These are phyloP conservation scores for Diacarnus erythraeanus DNA, from an alignment of 37 sponge, comb jelly and placozoan genomes.

Conservation along the genomic window DNA sequence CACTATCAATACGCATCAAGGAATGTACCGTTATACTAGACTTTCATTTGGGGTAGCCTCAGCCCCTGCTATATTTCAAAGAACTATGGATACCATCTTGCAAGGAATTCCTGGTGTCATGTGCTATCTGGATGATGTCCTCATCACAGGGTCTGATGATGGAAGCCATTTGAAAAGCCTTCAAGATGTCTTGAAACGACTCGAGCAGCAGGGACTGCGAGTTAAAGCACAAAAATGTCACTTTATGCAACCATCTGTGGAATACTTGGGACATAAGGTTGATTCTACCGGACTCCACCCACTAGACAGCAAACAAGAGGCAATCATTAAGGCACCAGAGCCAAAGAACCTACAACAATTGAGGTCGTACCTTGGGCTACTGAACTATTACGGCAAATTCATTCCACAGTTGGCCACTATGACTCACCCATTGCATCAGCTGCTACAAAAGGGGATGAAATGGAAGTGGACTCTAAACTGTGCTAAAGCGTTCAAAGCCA, in stretches of 20 bases:
- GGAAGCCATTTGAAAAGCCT: no score
- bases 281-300: background rate
- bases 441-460: constrained; percentile 23
- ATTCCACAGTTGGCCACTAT: constrained; percentile 33
- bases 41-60: no score
- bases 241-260: constrained; percentile 4
- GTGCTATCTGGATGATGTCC: no score
- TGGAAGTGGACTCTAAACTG: constrained; percentile 17
- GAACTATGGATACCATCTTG: no score
- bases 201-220: no score
- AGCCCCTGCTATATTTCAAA: no score
- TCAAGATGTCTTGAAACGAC: no score
- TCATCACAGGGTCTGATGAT: no score
- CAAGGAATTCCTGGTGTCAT: no score
- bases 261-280: constrained; percentile 29
- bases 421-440: constrained; percentile 14
- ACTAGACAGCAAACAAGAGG: background rate
- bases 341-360: constrained; percentile 31
- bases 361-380: constrained; percentile 12
- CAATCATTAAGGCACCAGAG: constrained; percentile 20
- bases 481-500: constrained; percentile 1
- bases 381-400: constrained; percentile 50
- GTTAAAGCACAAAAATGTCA: constrained; percentile 18
- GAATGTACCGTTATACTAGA: no score
- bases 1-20: no score